Conservation (phyloP, 2,888 invertebrate genomes). For the Agriopis aurantiaria region DNA sequence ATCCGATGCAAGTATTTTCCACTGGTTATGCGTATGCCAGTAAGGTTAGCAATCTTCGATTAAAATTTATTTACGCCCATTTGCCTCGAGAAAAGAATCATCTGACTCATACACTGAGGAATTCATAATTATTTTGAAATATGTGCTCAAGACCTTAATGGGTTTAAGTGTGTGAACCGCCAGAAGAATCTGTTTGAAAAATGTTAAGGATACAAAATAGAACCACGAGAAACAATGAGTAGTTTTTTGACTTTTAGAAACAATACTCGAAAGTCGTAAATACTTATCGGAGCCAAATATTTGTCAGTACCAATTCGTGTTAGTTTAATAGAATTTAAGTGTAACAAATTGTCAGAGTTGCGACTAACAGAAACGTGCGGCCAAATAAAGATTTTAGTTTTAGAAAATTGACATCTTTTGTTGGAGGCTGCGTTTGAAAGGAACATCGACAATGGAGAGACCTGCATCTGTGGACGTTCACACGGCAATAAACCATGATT, state of each 20-base stretch:
- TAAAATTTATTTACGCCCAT: conserved; percentile 42
- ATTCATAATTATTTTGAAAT: conserved; percentile 39
- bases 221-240: conserved; percentile 15
- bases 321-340: conserved; percentile 29
- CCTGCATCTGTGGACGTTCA: conserved; percentile 63
- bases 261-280: conserved; percentile 6
- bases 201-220: conserved; percentile 11
- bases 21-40: conserved; percentile 28
- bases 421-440: conserved; percentile 43
- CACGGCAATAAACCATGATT: conserved; percentile 68
- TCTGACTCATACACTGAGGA: conserved; percentile 41
- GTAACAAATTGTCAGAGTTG: conserved; percentile 41
- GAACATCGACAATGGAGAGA: conserved; percentile 58
- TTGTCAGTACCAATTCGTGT: conserved; percentile 6
- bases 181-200: conserved; percentile 15
- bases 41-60: conserved; percentile 40
- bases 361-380: conserved; percentile 52
- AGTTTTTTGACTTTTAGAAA: neutral
- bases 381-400: conserved; percentile 52
- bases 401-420: conserved; percentile 49
- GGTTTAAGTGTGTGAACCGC: conserved; percentile 40
- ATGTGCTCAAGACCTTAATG: conserved; percentile 32
- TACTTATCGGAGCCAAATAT: conserved; percentile 6
- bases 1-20: conserved; percentile 31
- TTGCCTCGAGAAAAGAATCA: conserved; percentile 26